These are phyloP conservation scores for Anoplopoma fimbria DNA, from an alignment of 2,113 vertebrate species.

Conservation along the genomic window DNA sequence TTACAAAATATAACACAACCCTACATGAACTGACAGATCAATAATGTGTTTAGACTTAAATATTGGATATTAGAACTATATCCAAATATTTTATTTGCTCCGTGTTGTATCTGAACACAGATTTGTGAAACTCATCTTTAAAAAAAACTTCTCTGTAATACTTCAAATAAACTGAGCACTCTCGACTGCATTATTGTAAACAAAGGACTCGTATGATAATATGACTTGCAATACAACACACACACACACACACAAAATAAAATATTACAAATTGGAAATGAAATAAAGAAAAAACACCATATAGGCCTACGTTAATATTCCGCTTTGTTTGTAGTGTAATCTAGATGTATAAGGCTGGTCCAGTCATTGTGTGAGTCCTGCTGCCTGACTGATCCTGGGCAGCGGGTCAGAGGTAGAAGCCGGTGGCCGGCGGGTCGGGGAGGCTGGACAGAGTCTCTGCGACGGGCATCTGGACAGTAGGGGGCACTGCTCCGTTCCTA, in stretches of 20 bases:
- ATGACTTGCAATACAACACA: constrained; percentile 54
- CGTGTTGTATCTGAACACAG: constrained; percentile 40
- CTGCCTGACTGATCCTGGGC: too few relatives aligned
- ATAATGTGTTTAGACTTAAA: background rate
- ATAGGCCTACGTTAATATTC: constrained; percentile 45
- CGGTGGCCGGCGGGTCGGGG: constrained; percentile 65
- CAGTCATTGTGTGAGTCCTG: constrained; percentile 51
- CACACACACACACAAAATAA: background rate
- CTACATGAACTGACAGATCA: background rate
- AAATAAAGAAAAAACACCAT: constrained; percentile 17
- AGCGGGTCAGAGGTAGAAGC: constrained; percentile 78
- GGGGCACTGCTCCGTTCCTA: constrained; percentile 59
- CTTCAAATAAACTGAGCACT: constrained; percentile 35
- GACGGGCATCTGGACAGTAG: constrained; percentile 58
- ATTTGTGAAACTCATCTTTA: constrained; percentile 13
- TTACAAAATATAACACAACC: background rate
- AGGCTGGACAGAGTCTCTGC: constrained; percentile 65
- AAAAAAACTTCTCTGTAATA: constrained; percentile 13
- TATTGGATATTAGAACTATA: background rate
- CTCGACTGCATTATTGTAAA: constrained; percentile 79
- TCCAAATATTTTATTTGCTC: background rate
- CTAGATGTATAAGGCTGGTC: constrained; percentile 71
- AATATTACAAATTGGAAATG: background rate
- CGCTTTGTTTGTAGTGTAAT: constrained; percentile 38
- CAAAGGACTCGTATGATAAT: constrained; percentile 77